These are phyloP conservation scores for Typhlichthys subterraneus DNA, from an alignment of 2,797 vertebrate genomes.

Conservation along the genomic window DNA sequence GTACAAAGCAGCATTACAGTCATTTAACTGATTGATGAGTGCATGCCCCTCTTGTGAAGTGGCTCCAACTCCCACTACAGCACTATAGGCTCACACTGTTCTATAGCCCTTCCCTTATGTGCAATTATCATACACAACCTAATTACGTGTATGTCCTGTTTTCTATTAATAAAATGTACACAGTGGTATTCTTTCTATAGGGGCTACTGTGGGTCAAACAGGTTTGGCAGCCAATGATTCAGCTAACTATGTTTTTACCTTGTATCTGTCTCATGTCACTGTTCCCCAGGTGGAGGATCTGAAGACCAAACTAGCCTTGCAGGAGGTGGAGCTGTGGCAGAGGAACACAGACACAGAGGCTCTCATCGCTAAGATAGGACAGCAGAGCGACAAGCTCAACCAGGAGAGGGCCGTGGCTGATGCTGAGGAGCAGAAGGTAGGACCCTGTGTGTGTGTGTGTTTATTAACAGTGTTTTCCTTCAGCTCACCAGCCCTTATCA, in stretches of 20 bases:
- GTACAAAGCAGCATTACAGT: no score
- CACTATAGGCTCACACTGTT: no score
- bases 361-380: constrained; percentile 76
- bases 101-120: no score
- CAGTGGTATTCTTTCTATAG: no score
- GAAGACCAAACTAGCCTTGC: constrained; percentile 85
- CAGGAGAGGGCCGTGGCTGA: constrained; percentile 74
- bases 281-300: constrained; percentile 84
- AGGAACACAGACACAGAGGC: constrained; percentile 84
- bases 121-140: no score
- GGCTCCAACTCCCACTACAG: no score
- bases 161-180: no score
- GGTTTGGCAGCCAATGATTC: neutral
- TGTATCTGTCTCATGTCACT: neutral
- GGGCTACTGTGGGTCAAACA: no score
- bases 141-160: no score
- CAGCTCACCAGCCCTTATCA: no score
- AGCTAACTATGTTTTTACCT: constrained; percentile 1
- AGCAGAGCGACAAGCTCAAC: constrained; percentile 74
- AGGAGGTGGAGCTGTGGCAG: constrained; percentile 86
- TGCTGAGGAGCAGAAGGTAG: constrained; percentile 73
- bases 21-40: no score
- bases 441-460: constrained; percentile 7
- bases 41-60: no score
- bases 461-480: neutral